These are phyloP conservation scores for Drosophila demipolita DNA, from an alignment of 2,888 invertebrate species.

Conservation along the genomic window DNA sequence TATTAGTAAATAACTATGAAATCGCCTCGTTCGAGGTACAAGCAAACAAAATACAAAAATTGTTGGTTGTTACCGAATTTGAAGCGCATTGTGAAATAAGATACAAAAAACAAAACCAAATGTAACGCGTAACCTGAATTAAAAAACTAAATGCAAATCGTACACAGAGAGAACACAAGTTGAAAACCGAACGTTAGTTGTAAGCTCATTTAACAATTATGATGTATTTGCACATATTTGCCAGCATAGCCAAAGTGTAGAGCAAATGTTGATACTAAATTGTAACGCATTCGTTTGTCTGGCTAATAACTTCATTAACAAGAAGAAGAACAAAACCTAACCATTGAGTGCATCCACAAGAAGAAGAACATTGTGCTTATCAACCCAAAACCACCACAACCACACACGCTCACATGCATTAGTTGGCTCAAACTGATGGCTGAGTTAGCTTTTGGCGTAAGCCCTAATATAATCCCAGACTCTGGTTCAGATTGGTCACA, in stretches of 20 bases:
- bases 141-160: conserved; percentile 48
- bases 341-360: conserved; percentile 16
- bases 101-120: conserved; percentile 49
- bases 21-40: conserved; percentile 44
- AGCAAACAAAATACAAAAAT: conserved; percentile 54
- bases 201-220: conserved; percentile 59
- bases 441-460: not conserved
- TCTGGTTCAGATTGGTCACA: conserved; percentile 22
- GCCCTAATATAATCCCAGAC: not conserved
- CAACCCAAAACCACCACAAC: not conserved
- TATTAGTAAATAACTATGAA: conserved; percentile 44
- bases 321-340: conserved; percentile 6
- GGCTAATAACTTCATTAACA: conserved; percentile 23
- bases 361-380: conserved; percentile 14
- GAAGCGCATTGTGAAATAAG: conserved; percentile 54
- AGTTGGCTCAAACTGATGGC: conserved; percentile 1
- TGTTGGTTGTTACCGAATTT: conserved; percentile 60
- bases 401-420: conserved; percentile 2
- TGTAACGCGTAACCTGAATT: conserved; percentile 71
- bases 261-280: conserved; percentile 30
- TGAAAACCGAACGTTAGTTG: conserved; percentile 50
- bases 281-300: conserved; percentile 36
- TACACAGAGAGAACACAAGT: conserved; percentile 35
- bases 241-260: conserved; percentile 29
- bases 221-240: conserved; percentile 27